phyloP scores from a whole-genome alignment of 2,113 vertebrate genomes.

The Gobius niger region DNA sequence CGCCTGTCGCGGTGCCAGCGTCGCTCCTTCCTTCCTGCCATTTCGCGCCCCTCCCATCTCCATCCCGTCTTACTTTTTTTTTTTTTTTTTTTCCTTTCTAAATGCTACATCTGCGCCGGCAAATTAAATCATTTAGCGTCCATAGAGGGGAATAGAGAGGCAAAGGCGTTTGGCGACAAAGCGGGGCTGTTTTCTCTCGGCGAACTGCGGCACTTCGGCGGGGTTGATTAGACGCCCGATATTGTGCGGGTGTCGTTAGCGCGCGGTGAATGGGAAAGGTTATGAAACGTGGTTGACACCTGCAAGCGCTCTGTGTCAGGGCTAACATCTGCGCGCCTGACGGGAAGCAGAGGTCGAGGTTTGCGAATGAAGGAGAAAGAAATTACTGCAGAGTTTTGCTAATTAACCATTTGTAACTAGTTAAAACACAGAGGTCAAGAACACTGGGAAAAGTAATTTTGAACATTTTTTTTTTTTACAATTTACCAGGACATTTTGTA shows the following conservation, averaged over 20 bases:
- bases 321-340: constrained; percentile 48
- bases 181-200: constrained; percentile 66
- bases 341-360: not conserved
- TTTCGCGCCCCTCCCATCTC: constrained; percentile 60
- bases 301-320: constrained; percentile 27
- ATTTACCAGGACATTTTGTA: no score
- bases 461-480: no score
- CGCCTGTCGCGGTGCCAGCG: constrained; percentile 66
- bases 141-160: constrained; percentile 55
- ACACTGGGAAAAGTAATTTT: no score
- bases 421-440: no score
- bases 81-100: constrained; percentile 46
- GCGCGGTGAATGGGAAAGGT: constrained; percentile 39
- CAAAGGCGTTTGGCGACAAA: constrained; percentile 66
- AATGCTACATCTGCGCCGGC: constrained; percentile 74
- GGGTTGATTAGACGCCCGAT: constrained; percentile 63
- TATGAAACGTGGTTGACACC: constrained; percentile 57
- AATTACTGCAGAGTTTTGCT: no score
- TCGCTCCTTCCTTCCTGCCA: constrained; percentile 72
- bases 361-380: not conserved
- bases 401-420: no score
- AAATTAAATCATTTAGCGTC: constrained; percentile 78
- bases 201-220: constrained; percentile 52
- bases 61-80: constrained; percentile 37
- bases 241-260: constrained; percentile 36